Percentiles rank a stretch among this genome's conserved stretches.
Conservation (phyloP, 2,113 vertebrate species). For the Platanista minor region DNA sequence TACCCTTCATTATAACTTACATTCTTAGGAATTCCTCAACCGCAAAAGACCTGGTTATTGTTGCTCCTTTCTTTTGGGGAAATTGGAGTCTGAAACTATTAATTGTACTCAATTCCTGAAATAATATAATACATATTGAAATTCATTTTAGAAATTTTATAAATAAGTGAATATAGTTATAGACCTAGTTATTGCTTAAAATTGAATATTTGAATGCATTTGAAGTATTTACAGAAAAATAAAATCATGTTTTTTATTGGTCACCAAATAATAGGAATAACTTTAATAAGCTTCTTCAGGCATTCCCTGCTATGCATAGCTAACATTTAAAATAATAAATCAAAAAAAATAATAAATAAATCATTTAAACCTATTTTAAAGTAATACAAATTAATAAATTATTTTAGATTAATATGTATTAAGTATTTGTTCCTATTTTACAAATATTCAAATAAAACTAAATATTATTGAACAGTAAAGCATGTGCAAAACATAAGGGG, state of each 20-base stretch:
- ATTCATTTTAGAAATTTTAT: background rate
- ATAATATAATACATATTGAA: background rate
- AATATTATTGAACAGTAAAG: background rate
- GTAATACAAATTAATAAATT: background rate
- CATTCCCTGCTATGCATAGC: background rate
- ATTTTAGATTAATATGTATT: background rate
- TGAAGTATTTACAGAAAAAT: background rate
- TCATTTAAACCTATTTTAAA: background rate
- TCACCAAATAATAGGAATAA: background rate
- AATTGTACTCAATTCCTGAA: background rate
- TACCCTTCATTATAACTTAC: background rate
- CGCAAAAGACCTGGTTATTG: background rate
- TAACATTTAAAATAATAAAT: background rate
- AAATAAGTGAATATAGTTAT: background rate
- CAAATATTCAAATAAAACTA: background rate
- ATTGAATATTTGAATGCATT: background rate
- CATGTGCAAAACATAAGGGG: background rate
- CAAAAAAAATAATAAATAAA: background rate
- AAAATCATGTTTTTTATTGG: background rate
- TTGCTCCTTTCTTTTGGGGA: background rate
- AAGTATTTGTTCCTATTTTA: background rate
- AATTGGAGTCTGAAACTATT: background rate
- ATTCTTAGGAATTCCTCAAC: background rate
- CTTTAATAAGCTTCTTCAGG: background rate
- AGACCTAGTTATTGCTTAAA: background rate